Evolutionary conservation across 2,797 vertebrate species (phyloP).

Genomic region (Hippopotamyrus pictus): DNA sequence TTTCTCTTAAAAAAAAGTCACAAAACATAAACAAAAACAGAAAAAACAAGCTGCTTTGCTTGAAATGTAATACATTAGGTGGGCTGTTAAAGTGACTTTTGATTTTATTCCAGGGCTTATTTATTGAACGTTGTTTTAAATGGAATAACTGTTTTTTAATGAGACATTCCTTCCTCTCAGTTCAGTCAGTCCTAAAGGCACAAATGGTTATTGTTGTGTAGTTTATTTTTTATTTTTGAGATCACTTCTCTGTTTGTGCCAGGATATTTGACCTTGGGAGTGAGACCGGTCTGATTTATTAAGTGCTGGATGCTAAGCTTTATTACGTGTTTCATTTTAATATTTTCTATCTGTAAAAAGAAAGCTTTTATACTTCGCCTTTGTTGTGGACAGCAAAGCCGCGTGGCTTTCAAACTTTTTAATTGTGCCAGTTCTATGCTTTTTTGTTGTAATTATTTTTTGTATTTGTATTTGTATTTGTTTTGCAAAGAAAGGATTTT

Average conservation of each 20-base stretch:
- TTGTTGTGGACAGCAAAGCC: constrained; percentile 62
- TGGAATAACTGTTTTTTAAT: constrained; percentile 43
- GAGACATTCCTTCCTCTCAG: constrained; percentile 50
- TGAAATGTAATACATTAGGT: constrained; percentile 47
- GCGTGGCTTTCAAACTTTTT: constrained; percentile 55
- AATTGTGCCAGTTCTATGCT: constrained; percentile 57
- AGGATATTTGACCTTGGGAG: constrained; percentile 53
- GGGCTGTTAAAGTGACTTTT: constrained; percentile 52
- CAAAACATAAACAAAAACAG: constrained; percentile 40
- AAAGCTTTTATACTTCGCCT: constrained; percentile 65
- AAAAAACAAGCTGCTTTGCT: constrained; percentile 49
- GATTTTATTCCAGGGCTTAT: constrained; percentile 59
- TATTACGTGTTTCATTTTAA: constrained; percentile 59
- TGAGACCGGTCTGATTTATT: constrained; percentile 47
- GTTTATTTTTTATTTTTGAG: constrained; percentile 51
- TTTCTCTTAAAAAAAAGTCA: constrained; percentile 28
- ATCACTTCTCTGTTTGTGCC: constrained; percentile 53
- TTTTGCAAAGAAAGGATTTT: constrained; percentile 42
- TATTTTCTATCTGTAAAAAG: constrained; percentile 62
- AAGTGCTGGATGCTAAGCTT: constrained; percentile 66
- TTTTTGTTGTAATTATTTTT: constrained; percentile 49
- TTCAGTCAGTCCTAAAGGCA: constrained; percentile 19
- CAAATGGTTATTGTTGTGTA: constrained; percentile 32
- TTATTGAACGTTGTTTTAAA: constrained; percentile 59
- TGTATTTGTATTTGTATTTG: constrained; percentile 44